A percentile compares a stretch with the other conserved stretches of the same genome.
phyloP scores from a whole-genome alignment of 2,797 vertebrate species.

The Gymnoscopelus microlampas region DNA sequence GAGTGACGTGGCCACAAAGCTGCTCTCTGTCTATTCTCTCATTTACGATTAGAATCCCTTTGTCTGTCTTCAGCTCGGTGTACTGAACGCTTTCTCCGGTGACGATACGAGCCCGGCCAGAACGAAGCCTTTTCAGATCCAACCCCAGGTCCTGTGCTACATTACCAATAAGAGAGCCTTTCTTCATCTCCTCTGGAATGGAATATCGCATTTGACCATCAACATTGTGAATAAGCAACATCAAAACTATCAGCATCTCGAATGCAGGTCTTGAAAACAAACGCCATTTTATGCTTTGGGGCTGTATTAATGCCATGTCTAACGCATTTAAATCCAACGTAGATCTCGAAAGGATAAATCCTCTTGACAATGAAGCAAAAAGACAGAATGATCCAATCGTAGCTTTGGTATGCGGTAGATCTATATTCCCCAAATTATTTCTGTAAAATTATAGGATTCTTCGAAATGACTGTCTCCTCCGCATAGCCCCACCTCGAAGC shows the following conservation, averaged over 20 bases:
- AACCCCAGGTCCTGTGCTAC: constrained; percentile 75
- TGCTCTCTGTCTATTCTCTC: constrained; percentile 79
- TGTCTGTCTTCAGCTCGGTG: constrained; percentile 70
- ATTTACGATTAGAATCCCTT: constrained; percentile 75
- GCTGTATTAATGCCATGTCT: constrained; percentile 31
- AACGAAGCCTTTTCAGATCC: constrained; percentile 64
- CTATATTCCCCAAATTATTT: constrained; percentile 3
- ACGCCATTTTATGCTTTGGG: constrained; percentile 71
- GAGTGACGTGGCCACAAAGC: constrained; percentile 68
- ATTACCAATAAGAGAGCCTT: constrained; percentile 75
- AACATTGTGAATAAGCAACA: constrained; percentile 45
- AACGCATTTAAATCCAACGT: constrained; percentile 13
- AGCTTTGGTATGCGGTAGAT: too few relatives aligned
- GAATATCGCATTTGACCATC: constrained; percentile 84
- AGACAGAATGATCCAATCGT: constrained; percentile 9
- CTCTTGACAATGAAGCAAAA: too few relatives aligned
- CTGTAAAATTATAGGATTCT: too few relatives aligned
- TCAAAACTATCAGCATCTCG: constrained; percentile 55
- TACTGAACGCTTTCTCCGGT: constrained; percentile 73
- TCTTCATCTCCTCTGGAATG: constrained; percentile 85
- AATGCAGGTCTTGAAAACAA: not conserved
- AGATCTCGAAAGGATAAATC: constrained; percentile 20
- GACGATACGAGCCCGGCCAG: constrained; percentile 69
- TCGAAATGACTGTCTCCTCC: not conserved
- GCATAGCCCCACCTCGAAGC: too few relatives aligned